These are phyloP conservation scores for Arctocebus calabarensis DNA, from an alignment of 2,797 vertebrate species.

Conservation along the genomic window DNA sequence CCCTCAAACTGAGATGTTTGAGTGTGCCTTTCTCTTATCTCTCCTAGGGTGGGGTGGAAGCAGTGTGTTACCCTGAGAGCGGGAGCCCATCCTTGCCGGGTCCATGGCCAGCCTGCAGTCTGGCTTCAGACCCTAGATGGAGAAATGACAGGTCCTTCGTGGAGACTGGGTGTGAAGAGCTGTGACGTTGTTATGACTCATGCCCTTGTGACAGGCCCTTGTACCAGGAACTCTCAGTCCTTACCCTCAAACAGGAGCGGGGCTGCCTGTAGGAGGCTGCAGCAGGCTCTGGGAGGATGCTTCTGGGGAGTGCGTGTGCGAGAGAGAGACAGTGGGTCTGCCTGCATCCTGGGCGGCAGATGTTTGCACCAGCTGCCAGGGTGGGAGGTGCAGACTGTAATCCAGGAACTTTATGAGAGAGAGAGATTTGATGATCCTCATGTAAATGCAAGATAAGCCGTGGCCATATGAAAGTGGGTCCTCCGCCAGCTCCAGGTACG, in stretches of 20 bases:
- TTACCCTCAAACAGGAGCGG: background rate
- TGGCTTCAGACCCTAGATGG: background rate
- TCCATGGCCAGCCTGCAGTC: fast-evolving
- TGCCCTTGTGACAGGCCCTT: background rate
- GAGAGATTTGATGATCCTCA: background rate
- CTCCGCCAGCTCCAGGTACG: background rate
- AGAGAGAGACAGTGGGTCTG: background rate
- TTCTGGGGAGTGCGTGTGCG: background rate
- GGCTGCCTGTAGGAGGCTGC: background rate
- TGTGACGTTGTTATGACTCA: background rate
- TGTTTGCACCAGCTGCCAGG: constrained; percentile 54
- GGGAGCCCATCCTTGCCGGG: background rate
- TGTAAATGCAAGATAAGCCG: background rate
- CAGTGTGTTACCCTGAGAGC: fast-evolving
- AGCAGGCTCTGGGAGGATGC: background rate
- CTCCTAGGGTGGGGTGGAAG: background rate
- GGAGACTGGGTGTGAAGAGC: background rate
- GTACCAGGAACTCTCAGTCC: background rate
- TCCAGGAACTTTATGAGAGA: constrained; percentile 9
- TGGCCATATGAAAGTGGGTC: background rate
- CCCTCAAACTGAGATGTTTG: background rate
- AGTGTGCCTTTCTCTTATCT: background rate
- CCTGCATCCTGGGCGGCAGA: constrained; percentile 19
- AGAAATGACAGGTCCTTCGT: background rate
- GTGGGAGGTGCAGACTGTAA: background rate